Evolutionary conservation across 2,888 invertebrate species (phyloP).

Genomic region (Cheilosia vulpina): DNA sequence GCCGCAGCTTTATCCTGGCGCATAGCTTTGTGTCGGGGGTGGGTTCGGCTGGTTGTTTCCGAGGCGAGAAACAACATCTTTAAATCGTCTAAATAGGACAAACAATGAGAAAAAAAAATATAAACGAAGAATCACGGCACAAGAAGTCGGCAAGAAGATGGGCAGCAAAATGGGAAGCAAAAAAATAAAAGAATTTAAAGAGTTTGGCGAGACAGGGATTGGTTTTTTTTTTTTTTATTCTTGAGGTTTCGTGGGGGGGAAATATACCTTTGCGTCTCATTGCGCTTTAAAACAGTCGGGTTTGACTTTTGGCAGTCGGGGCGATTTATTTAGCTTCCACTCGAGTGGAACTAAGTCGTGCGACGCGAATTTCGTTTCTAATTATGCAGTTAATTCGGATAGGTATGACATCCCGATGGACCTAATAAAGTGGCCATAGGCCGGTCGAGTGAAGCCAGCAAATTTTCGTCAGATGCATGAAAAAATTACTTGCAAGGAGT

Average conservation of each 20-base stretch:
- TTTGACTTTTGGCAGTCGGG: background rate
- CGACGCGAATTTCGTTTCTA: too few relatives aligned
- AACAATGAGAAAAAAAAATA: slow-evolving; percentile 47
- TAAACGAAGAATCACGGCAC: slow-evolving; percentile 36
- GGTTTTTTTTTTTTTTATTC: slow-evolving; percentile 7
- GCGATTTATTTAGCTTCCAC: background rate
- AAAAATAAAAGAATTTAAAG: slow-evolving; percentile 17
- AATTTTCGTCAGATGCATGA: too few relatives aligned
- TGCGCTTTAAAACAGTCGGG: slow-evolving; percentile 18
- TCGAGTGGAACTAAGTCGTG: too few relatives aligned
- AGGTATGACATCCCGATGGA: too few relatives aligned
- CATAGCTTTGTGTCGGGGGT: slow-evolving; percentile 27
- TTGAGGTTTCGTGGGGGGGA: background rate
- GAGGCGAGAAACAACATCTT: slow-evolving; percentile 73
- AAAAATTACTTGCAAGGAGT: too few relatives aligned
- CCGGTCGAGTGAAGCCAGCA: too few relatives aligned
- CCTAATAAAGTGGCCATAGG: too few relatives aligned
- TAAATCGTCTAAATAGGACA: slow-evolving; percentile 71
- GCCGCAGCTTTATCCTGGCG: slow-evolving; percentile 36
- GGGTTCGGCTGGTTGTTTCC: slow-evolving; percentile 57
- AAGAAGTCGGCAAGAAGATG: slow-evolving; percentile 43
- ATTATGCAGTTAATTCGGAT: too few relatives aligned
- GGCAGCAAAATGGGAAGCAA: slow-evolving; percentile 15
- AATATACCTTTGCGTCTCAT: slow-evolving; percentile 17
- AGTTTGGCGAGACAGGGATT: slow-evolving; percentile 28